phyloP scores from a whole-genome alignment of 2,797 vertebrate species.

The Coregonus ussuriensis region DNA sequence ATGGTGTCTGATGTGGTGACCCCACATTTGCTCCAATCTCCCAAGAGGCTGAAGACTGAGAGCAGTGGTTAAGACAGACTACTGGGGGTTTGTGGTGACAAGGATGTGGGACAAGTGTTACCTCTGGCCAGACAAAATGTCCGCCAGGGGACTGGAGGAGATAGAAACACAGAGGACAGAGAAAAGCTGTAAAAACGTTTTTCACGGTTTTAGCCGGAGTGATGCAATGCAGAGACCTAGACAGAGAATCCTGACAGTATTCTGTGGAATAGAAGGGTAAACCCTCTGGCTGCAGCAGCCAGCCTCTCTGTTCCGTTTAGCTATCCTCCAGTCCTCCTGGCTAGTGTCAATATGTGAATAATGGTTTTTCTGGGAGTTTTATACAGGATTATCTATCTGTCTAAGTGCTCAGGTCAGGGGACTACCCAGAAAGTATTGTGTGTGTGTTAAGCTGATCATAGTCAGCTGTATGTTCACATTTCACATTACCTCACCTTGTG shows the following conservation, averaged over 20 bases:
- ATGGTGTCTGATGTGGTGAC: not conserved
- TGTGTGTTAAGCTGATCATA: not conserved
- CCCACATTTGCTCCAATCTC: not conserved
- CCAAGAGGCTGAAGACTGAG: not conserved
- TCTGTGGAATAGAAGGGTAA: not conserved
- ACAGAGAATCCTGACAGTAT: not conserved
- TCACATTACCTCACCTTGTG: not conserved
- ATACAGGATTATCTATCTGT: not conserved
- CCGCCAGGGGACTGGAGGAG: not conserved
- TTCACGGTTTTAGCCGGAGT: not conserved
- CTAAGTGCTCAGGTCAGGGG: slow-evolving; percentile 6
- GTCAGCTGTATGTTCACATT: not conserved
- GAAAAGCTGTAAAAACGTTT: slow-evolving; percentile 5
- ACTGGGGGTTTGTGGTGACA: not conserved
- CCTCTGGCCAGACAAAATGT: not conserved
- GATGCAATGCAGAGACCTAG: slow-evolving; percentile 1
- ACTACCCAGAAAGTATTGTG: not conserved
- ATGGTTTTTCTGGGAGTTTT: not conserved
- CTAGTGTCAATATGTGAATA: slow-evolving; percentile 2
- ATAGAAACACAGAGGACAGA: not conserved
- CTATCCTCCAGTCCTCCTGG: not conserved
- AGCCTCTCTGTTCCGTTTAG: not conserved
- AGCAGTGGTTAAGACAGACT: not conserved
- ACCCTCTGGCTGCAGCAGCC: not conserved
- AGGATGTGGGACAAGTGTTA: not conserved